Percentiles rank a stretch among this genome's conserved stretches.
These are phyloP conservation scores for Miichthys miiuy DNA, from an alignment of 2,797 vertebrate genomes.

Conservation along the genomic window DNA sequence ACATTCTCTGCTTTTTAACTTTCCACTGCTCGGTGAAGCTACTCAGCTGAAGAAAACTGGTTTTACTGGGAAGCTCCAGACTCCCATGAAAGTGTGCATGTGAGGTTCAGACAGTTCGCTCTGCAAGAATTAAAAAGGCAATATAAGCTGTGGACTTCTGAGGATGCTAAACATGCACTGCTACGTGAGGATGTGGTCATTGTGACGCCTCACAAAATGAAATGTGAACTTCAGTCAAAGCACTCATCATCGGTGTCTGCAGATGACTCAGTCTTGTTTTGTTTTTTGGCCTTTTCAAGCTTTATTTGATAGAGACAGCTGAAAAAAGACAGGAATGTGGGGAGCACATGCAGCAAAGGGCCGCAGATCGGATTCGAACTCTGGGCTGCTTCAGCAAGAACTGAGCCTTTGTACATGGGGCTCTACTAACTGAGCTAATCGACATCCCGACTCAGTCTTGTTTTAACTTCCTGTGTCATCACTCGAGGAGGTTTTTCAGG, in stretches of 20 bases:
- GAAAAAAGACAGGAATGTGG: no score
- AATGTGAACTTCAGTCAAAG: background rate
- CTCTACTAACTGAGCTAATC: no score
- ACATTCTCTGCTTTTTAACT: conserved; percentile 3
- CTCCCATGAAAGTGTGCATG: background rate
- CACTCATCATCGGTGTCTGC: background rate
- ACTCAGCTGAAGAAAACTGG: background rate
- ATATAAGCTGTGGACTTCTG: background rate
- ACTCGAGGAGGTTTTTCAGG: background rate
- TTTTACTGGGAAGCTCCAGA: conserved; percentile 3
- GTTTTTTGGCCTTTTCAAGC: no score
- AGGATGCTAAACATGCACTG: background rate
- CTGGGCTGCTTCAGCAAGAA: no score
- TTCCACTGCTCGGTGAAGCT: conserved; percentile 10
- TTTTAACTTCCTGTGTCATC: background rate
- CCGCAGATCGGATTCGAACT: no score
- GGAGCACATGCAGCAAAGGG: no score
- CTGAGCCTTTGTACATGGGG: no score
- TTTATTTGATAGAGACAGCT: no score
- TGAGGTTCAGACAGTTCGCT: conserved; percentile 1
- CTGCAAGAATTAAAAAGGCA: conserved; percentile 6
- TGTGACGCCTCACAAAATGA: background rate
- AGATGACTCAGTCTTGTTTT: background rate
- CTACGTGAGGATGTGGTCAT: background rate
- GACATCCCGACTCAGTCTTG: background rate